Evolutionary conservation across 2,888 invertebrate genomes (phyloP).

Genomic region (Ephialtes manifestator): DNA sequence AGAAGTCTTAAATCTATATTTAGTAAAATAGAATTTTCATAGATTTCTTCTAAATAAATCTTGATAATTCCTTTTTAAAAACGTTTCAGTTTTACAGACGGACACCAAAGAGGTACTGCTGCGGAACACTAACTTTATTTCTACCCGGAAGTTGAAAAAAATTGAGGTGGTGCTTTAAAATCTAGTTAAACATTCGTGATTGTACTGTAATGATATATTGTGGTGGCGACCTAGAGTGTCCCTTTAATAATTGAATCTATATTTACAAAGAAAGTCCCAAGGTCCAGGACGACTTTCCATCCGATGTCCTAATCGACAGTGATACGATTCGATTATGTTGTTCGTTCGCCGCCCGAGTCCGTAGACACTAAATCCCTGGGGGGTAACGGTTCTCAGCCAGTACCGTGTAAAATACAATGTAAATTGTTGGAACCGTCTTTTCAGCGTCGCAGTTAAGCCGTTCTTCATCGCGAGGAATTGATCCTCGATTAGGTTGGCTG

Average conservation of each 20-base stretch:
- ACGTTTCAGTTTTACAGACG: no score
- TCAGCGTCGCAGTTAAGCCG: not conserved
- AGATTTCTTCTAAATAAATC: no score
- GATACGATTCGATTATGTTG: no score
- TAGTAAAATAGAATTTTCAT: no score
- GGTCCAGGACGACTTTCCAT: conserved; percentile 9
- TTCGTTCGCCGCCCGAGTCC: no score
- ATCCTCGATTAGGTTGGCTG: not conserved
- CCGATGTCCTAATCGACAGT: not conserved
- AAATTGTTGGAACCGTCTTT: not conserved
- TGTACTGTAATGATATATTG: not conserved
- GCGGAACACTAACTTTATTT: no score
- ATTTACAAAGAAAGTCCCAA: conserved; percentile 7
- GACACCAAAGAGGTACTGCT: no score
- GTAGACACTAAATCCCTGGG: conserved; percentile 1
- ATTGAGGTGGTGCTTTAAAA: no score
- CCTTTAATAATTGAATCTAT: not conserved
- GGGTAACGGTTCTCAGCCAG: conserved; percentile 1
- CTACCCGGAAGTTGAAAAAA: no score
- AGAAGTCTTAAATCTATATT: no score
- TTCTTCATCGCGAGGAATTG: not conserved
- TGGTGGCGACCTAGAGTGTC: not conserved
- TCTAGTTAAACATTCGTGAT: not conserved
- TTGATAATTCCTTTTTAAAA: no score
- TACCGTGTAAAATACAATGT: not conserved